These are phyloP conservation scores for Phyllotreta cruciferae DNA, from an alignment of 2,888 invertebrate genomes.

Conservation along the genomic window DNA sequence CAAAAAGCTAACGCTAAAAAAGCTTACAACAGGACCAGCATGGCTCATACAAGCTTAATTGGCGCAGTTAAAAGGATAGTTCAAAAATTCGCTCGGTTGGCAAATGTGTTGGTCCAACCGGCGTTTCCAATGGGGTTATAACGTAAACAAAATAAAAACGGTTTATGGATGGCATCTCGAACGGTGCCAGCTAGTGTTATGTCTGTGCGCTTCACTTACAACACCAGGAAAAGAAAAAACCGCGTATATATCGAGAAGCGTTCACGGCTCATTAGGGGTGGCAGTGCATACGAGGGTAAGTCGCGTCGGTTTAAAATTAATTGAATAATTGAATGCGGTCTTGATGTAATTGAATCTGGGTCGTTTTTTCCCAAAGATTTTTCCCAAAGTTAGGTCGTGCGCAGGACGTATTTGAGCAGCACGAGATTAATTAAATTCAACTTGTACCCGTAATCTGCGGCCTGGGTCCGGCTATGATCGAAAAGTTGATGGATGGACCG, in stretches of 20 bases:
- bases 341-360: constrained; percentile 50
- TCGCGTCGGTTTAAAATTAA: too few species aligned
- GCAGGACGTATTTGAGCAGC: constrained; percentile 14
- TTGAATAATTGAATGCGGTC: too few species aligned
- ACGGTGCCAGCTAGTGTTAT: constrained; percentile 40
- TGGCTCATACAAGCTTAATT: too few species aligned
- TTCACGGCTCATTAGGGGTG: constrained; percentile 52
- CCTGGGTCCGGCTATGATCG: constrained; percentile 41
- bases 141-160: constrained; percentile 40
- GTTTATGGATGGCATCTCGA: constrained; percentile 38
- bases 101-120: constrained; percentile 20
- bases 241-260: constrained; percentile 46
- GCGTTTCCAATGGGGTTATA: constrained; percentile 20
- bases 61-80: too few species aligned
- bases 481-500: constrained; percentile 54
- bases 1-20: neutral
- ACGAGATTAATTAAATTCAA: constrained; percentile 12
- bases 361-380: too few species aligned
- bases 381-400: too few species aligned
- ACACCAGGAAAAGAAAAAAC: constrained; percentile 17
- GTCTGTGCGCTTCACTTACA: constrained; percentile 33
- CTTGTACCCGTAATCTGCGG: too few species aligned
- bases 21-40: too few species aligned
- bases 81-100: too few species aligned
- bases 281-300: constrained; percentile 19